Evolutionary conservation across 2,888 invertebrate genomes (phyloP), one percentile per base, ranked within the genome.

Genomic region (Phaonia tiefii): DNA sequence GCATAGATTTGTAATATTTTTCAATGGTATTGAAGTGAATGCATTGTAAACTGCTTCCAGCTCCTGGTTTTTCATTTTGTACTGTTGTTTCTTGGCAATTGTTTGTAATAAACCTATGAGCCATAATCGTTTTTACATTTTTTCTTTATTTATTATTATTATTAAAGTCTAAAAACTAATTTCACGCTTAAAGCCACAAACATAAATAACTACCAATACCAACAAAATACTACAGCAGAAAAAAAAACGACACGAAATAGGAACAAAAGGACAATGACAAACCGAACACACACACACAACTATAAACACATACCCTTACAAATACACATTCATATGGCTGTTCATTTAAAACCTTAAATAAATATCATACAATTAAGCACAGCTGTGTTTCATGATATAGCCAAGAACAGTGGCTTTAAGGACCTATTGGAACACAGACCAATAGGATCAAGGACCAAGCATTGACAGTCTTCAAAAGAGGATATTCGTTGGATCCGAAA

Each of bases 101-200:
- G 63, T 56, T 72, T 63, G 67, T 15, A 51, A 67, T 67, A 77
- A 77, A 67, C 73, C 80, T 74, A 67, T 39, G 46, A 31, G 42
- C 37, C 66, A 70, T 77, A 60, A 71, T 56, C 42, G 63, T 42
- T 17, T 63, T 31, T 31, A 31, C 8, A 31, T 31, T 31, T 31
- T 31, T 31, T 31, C 8, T 60, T 39, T 67, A 65, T 75, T 78
- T 44, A 72, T 78, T 81, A 69, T 80, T 65, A 63, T 72, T 76
- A 74, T 73, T 80, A 72, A 77, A 82, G 25, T 75, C 66, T 78
- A 71, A 83, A 84, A 83, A 84, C 83, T 83, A 84, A 84, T 84
- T 84, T 84, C 83, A 84, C 83, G 84, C 84, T 84, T 83, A 81
- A 79, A 80, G 73, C 84, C 83, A 83, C 83, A 81, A 73, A 73